These are phyloP conservation scores for Solen grandis DNA, from an alignment of 1,140 invertebrate species.

Conservation along the genomic window DNA sequence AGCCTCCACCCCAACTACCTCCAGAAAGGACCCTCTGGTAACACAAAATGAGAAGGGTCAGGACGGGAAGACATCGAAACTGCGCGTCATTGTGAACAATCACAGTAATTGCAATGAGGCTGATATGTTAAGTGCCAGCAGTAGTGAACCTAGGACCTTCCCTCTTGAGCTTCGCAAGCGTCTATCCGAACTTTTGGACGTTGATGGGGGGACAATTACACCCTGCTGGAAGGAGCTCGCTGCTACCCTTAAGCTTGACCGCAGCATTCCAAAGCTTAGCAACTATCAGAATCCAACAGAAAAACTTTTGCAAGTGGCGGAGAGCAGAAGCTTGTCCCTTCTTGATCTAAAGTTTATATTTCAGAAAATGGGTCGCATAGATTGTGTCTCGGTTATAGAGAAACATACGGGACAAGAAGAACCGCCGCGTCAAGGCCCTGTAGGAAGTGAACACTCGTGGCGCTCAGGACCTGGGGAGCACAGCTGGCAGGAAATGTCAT, in stretches of 20 bases:
- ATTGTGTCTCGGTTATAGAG: conserved; percentile 15
- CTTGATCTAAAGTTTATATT: background rate
- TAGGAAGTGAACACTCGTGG: too few species aligned
- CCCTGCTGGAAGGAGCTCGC: conserved; percentile 46
- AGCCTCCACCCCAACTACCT: background rate
- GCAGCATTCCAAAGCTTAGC: conserved; percentile 20
- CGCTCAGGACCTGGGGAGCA: too few species aligned
- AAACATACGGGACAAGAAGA: too few species aligned
- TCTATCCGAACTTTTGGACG: conserved; percentile 54
- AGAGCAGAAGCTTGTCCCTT: conserved; percentile 12
- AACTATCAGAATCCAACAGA: conserved; percentile 21
- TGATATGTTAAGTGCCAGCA: conserved; percentile 8
- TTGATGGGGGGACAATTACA: conserved; percentile 13
- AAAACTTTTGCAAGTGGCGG: conserved; percentile 31
- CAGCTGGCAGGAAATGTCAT: too few species aligned
- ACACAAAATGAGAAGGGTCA: background rate
- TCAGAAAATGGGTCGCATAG: conserved; percentile 22
- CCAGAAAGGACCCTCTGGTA: background rate
- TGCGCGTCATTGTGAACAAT: background rate
- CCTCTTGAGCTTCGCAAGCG: conserved; percentile 57
- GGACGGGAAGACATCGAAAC: background rate
- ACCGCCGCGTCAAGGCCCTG: too few species aligned
- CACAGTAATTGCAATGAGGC: background rate
- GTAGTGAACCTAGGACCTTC: background rate
- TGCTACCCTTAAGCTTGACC: conserved; percentile 21